Evolutionary conservation across 2,797 vertebrate species (phyloP).

Genomic region (Aotus griseimembra): DNA sequence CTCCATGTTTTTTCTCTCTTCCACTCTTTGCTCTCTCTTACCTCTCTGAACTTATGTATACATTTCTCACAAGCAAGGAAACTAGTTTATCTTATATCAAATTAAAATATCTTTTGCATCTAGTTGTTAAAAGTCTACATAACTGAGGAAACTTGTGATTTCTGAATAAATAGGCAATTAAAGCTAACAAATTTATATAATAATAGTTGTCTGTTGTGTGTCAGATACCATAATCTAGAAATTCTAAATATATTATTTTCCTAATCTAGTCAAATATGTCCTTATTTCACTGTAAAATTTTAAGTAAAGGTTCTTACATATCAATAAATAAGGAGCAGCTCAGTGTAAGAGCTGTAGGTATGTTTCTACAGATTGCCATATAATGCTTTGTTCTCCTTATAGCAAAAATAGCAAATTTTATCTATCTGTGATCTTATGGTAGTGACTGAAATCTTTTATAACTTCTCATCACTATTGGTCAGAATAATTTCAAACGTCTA

Average conservation of each 20-base stretch:
- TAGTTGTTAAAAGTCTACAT: slow-evolving; percentile 13
- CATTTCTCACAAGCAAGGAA: background rate
- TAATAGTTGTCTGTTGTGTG: background rate
- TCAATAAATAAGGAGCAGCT: background rate
- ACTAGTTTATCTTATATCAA: background rate
- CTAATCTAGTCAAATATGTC: background rate
- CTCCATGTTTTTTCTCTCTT: background rate
- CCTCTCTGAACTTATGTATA: background rate
- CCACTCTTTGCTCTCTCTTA: background rate
- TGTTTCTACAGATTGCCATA: background rate
- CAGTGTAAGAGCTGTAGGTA: background rate
- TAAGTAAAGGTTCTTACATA: background rate
- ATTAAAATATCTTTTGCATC: slow-evolving; percentile 40
- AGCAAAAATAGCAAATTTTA: slow-evolving; percentile 5
- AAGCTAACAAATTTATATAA: slow-evolving; percentile 14
- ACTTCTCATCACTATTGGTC: background rate
- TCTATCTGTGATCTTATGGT: background rate
- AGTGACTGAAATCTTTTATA: slow-evolving; percentile 4
- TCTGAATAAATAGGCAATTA: background rate
- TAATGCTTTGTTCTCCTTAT: background rate
- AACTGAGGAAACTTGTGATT: slow-evolving; percentile 26
- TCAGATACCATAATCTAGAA: background rate
- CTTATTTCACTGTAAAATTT: slow-evolving; percentile 33
- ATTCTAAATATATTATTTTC: slow-evolving; percentile 42
- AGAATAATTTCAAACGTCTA: slow-evolving; percentile 18